Conservation (phyloP, 1,140 invertebrate species). For the Rhopalosiphum maidis region DNA sequence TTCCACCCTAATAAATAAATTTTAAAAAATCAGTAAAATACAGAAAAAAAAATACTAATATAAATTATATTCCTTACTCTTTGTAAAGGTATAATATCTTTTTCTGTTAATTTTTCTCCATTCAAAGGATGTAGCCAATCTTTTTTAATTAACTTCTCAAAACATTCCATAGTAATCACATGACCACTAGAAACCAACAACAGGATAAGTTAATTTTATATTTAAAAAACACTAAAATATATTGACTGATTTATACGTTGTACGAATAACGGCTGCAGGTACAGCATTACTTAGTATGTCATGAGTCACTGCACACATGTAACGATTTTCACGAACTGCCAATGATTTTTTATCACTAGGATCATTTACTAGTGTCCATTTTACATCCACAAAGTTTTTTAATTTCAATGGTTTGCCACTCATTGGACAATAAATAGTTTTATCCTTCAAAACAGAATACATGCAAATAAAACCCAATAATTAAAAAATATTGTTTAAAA, state of each 20-base stretch:
- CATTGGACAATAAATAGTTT: constrained; percentile 92
- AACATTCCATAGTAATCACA: constrained; percentile 95
- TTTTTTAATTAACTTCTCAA: constrained; percentile 95
- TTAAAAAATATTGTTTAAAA: background rate
- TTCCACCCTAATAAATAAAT: constrained; percentile 78
- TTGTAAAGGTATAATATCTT: constrained; percentile 91
- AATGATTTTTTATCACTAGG: constrained; percentile 82
- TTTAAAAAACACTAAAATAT: background rate
- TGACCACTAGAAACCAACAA: constrained; percentile 75
- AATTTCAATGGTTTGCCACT: constrained; percentile 87
- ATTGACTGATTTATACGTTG: constrained; percentile 74
- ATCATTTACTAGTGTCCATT: constrained; percentile 90
- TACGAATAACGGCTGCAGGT: constrained; percentile 88
- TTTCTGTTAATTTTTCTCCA: constrained; percentile 84
- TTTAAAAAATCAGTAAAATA: background rate
- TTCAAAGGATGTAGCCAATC: constrained; percentile 97
- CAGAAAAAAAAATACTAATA: background rate
- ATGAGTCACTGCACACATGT: constrained; percentile 97
- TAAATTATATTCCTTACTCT: constrained; percentile 69
- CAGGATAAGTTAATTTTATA: constrained; percentile 57
- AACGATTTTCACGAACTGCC: constrained; percentile 85
- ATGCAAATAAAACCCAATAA: background rate
- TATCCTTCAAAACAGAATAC: constrained; percentile 67
- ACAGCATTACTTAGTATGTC: constrained; percentile 95
- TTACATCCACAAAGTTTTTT: constrained; percentile 93